Base-by-base conservation (phyloP, 1,140 invertebrate species). In the Aphidius gifuensis region DNA sequence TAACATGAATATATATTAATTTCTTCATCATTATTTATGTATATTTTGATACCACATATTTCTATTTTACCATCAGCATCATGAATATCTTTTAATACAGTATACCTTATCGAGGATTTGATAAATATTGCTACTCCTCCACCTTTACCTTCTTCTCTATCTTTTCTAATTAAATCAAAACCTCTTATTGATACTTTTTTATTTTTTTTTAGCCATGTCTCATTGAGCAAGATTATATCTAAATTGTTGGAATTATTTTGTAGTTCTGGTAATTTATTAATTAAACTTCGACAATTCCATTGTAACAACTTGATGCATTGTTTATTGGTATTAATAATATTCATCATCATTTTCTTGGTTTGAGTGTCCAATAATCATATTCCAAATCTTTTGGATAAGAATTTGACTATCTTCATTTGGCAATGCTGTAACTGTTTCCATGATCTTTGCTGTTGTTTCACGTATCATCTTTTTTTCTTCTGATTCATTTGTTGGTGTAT, bases 211-310 rank as follows among this genome's bases (percentile, higher is more conserved):
- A 61, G 21, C 60, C 60, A 61, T 5, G 60, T 61, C 16, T 61
- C 51, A 1, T 51, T 55, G 7, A 55, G 16, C 9, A 61, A 21
- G 5, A 61, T 55, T 1, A 55, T 44, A 9, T 61, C 60, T 16
- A 55, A 61, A 23, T 61, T 21, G 8, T 45, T 16, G 8, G 53
- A 42, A 39, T 43, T 45, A 4, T 47, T 21, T 56, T 56, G 60
- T 42, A 61, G 2, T 21, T 61, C 51, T 9, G 51, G 43, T 9
- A 61, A 3, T 23, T 61, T 61, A 9, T 47, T 42, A 2, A 23
- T n/a, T 6, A 42, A 8, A n/a, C 60, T 61, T 7, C 40, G 44
- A 23, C 60, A 61, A 23, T 61, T 61, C 51, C 60, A 61, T 40
- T 61, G 60, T 6, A 61, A 32, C 47, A 55, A 58, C 4, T 23